Conservation (phyloP, 2,113 vertebrate genomes). For the Butorides virescens region DNA sequence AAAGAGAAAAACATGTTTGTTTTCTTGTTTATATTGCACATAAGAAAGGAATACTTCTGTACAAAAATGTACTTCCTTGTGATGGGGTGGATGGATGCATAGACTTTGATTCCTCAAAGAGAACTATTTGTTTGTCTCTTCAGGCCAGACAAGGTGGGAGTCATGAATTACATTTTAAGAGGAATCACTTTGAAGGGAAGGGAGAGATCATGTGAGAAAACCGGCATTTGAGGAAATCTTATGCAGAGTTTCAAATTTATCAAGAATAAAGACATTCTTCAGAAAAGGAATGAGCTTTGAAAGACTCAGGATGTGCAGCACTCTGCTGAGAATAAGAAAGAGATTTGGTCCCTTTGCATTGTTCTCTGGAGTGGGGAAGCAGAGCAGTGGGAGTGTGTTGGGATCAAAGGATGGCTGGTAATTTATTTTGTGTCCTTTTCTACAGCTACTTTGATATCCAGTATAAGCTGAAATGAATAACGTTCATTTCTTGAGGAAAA, state of each 20-base stretch:
- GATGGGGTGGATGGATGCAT: not conserved
- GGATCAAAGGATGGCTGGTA: conserved; percentile 58
- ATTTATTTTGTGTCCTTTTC: conserved; percentile 64
- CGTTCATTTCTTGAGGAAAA: conserved; percentile 44
- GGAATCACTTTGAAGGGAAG: not conserved
- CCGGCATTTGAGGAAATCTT: not conserved
- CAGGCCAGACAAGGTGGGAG: not conserved
- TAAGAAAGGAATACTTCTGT: not conserved
- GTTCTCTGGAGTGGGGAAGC: conserved; percentile 13
- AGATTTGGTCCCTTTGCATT: not conserved
- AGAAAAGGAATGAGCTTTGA: conserved; percentile 8
- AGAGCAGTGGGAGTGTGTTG: conserved; percentile 11
- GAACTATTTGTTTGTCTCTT: not conserved
- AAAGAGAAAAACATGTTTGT: not conserved
- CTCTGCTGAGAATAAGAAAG: conserved; percentile 11
- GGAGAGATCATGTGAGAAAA: not conserved
- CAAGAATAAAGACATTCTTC: conserved; percentile 18
- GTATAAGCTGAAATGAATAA: conserved; percentile 59
- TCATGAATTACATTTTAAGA: not conserved
- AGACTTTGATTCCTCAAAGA: not conserved
- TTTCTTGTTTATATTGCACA: not conserved
- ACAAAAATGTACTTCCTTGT: not conserved
- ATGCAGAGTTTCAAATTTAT: not conserved
- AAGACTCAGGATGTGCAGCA: not conserved
- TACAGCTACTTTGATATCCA: conserved; percentile 55